phyloP scores from a whole-genome alignment of 2,888 invertebrate species.

The Ganaspis brasiliensis region DNA sequence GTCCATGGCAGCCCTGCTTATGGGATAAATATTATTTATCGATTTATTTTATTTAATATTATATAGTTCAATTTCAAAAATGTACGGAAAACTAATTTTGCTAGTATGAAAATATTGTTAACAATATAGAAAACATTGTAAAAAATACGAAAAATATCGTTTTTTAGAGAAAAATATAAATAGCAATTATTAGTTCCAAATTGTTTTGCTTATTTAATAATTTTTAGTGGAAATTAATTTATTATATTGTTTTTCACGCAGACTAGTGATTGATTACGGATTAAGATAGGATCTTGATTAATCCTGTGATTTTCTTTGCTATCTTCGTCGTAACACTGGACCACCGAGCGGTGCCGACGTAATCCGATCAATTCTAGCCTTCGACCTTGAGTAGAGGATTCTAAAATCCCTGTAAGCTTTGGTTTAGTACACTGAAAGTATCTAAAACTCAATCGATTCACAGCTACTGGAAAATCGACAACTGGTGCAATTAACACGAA shows the following conservation, averaged over 20 bases:
- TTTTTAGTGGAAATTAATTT: too few relatives aligned
- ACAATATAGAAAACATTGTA: too few relatives aligned
- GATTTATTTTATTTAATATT: too few relatives aligned
- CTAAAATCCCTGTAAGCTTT: conserved; percentile 18
- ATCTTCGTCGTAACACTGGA: conserved; percentile 6
- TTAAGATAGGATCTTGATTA: conserved; percentile 2
- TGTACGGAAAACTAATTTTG: too few relatives aligned
- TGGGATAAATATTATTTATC: too few relatives aligned
- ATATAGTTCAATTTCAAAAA: too few relatives aligned
- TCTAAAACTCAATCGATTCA: neutral
- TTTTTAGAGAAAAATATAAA: too few relatives aligned
- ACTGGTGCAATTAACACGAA: conserved; percentile 12
- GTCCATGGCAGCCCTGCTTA: too few relatives aligned
- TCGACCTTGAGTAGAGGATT: conserved; percentile 15
- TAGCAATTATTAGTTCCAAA: too few relatives aligned
- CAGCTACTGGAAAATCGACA: conserved; percentile 14
- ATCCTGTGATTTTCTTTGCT: conserved; percentile 1
- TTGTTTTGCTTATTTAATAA: too few relatives aligned
- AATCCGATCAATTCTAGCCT: conserved; percentile 12
- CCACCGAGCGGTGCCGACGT: neutral
- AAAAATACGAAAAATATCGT: too few relatives aligned
- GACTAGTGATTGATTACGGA: neutral
- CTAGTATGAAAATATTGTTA: too few relatives aligned
- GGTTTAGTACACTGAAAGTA: conserved; percentile 12
- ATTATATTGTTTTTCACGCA: neutral